Conservation (phyloP, 2,888 invertebrate species). For the Melitaea athalia region DNA sequence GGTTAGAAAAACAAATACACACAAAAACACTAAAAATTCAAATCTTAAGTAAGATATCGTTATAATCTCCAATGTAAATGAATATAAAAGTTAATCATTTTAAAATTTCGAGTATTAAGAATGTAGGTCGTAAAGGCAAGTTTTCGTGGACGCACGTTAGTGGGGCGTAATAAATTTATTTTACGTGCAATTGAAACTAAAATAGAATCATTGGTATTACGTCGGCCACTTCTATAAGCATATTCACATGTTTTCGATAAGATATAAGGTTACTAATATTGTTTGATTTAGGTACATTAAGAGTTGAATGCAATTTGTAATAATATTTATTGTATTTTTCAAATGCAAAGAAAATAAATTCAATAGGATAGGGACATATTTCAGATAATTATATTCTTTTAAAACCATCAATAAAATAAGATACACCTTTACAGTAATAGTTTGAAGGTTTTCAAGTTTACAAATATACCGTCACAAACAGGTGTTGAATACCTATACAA, state of each 20-base stretch:
- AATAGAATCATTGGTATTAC: conserved; percentile 61
- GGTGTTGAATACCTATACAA: too few species aligned
- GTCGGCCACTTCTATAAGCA: conserved; percentile 31
- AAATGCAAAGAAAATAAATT: too few species aligned
- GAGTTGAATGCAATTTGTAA: background rate
- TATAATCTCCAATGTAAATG: background rate
- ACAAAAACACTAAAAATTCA: too few species aligned
- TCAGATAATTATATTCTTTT: too few species aligned
- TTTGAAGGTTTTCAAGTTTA: too few species aligned
- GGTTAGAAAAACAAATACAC: too few species aligned
- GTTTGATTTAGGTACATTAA: background rate
- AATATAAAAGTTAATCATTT: background rate
- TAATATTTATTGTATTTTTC: too few species aligned
- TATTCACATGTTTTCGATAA: conserved; percentile 19
- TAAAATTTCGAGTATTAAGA: conserved; percentile 10
- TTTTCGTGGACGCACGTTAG: conserved; percentile 51
- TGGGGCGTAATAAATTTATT: conserved; percentile 70
- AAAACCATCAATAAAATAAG: too few species aligned
- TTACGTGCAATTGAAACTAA: conserved; percentile 72
- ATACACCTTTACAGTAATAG: too few species aligned
- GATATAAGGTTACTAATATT: conserved; percentile 10
- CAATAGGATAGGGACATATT: too few species aligned
- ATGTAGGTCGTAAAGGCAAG: conserved; percentile 48
- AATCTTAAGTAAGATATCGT: too few species aligned
- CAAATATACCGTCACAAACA: too few species aligned